A percentile compares a stretch with the other conserved stretches of the same genome.
Evolutionary conservation across 2,113 vertebrate species (phyloP).

Genomic region (Rhinoderma darwinii): DNA sequence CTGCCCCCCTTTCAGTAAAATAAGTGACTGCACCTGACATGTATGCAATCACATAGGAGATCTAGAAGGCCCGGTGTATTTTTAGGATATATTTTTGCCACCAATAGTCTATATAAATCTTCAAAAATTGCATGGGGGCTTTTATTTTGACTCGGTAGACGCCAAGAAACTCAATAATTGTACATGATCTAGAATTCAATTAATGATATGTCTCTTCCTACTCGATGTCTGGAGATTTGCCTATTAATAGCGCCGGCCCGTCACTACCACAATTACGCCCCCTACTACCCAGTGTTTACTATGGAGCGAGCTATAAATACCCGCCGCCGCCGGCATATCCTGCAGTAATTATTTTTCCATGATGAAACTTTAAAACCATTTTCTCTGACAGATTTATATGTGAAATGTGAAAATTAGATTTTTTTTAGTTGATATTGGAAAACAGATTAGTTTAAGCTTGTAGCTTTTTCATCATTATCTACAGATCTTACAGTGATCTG

Average conservation of each 20-base stretch:
- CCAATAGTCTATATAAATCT: no score
- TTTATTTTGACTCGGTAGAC: background rate
- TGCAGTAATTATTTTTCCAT: conserved; percentile 1
- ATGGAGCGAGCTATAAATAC: background rate
- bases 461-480: conserved; percentile 16
- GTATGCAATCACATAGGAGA: no score
- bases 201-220: background rate
- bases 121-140: background rate
- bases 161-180: background rate
- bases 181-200: background rate
- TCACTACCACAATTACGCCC: background rate
- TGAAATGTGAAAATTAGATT: conserved; percentile 49
- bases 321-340: background rate
- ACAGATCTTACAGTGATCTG: background rate
- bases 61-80: no score
- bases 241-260: background rate
- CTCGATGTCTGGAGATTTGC: background rate
- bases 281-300: conserved; percentile 16
- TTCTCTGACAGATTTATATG: conserved; percentile 8
- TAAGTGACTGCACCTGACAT: no score
- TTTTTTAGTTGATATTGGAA: conserved; percentile 18
- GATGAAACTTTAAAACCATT: conserved; percentile 10
- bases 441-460: conserved; percentile 42
- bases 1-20: no score
- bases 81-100: no score